These are phyloP conservation scores for Marcusenius ussheri DNA, from an alignment of 2,113 vertebrate species.

Conservation along the genomic window DNA sequence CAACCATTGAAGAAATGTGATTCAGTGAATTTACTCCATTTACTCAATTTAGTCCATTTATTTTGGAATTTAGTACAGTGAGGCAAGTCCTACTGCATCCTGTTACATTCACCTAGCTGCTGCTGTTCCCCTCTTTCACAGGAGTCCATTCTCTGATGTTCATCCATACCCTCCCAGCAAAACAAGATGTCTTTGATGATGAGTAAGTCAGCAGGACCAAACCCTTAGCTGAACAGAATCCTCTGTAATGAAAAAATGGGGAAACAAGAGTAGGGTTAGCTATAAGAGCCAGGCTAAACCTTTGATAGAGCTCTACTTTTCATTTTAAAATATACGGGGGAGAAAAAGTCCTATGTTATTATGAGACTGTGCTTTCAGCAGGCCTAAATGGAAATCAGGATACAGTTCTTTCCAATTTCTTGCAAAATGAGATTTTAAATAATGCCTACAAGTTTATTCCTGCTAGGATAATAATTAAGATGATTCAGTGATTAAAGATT, in stretches of 20 bases:
- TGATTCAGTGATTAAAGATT: neutral
- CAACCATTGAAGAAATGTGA: neutral
- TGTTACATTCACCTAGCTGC: neutral
- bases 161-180: neutral
- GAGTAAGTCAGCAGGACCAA: neutral
- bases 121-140: neutral
- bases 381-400: neutral
- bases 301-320: neutral
- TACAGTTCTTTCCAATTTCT: neutral
- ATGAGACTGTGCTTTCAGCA: neutral
- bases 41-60: too few relatives aligned
- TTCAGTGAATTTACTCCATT: neutral
- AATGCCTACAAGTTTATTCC: neutral
- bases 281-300: neutral
- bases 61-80: neutral
- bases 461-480: neutral
- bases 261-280: neutral
- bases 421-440: neutral
- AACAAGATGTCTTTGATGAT: conserved; percentile 4
- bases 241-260: neutral
- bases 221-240: neutral
- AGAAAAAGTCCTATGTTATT: neutral
- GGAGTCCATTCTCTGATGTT: neutral
- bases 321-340: neutral
- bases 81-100: neutral